A percentile compares a stretch with the other conserved stretches of the same genome.
Conservation (phyloP, 1,140 invertebrate species). For the Zelostemma sp. region DNA sequence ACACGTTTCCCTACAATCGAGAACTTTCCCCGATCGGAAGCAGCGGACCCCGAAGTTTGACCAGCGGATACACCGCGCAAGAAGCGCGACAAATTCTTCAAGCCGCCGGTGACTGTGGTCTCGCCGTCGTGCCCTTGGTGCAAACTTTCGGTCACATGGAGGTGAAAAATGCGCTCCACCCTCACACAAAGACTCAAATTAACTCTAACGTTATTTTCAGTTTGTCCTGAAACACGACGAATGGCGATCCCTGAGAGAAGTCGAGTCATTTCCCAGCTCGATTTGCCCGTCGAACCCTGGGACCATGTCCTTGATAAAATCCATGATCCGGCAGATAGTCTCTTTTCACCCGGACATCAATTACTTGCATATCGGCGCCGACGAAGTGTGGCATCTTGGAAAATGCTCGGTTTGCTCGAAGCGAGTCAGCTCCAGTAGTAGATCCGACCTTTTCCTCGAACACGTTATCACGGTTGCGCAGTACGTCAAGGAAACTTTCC, state of each 20-base stretch:
- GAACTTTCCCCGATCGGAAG: constrained; percentile 77
- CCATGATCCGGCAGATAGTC: constrained; percentile 74
- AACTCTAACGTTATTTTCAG: constrained; percentile 59
- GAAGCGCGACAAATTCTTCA: constrained; percentile 74
- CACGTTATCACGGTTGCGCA: constrained; percentile 77
- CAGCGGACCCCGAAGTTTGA: constrained; percentile 68
- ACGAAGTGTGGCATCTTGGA: constrained; percentile 88
- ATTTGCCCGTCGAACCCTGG: constrained; percentile 82
- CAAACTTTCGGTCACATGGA: constrained; percentile 98
- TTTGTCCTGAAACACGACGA: constrained; percentile 87
- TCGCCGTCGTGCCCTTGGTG: constrained; percentile 91
- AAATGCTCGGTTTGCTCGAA: constrained; percentile 81
- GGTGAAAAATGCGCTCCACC: too few relatives aligned
- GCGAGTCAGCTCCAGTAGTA: constrained; percentile 68
- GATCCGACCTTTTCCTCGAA: constrained; percentile 76
- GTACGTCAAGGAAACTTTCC: constrained; percentile 75
- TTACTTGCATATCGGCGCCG: constrained; percentile 84
- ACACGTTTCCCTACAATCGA: constrained; percentile 88
- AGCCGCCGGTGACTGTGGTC: constrained; percentile 73
- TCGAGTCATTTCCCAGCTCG: constrained; percentile 81
- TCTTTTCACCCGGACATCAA: constrained; percentile 74
- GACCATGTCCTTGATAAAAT: constrained; percentile 73
- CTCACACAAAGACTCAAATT: too few relatives aligned
- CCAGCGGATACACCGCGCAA: constrained; percentile 75
- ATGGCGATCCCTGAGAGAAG: constrained; percentile 84